phyloP scores from a whole-genome alignment of 1,140 invertebrate species.

The Drosophila melanogaster region Release_6_plus_ISO1_MT NT_037436.4:14319001-14319500 shows the following conservation, averaged over 20 bases:
- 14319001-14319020: constrained; percentile 57
- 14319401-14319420: constrained; percentile 83
- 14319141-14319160: constrained; percentile 53
- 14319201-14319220: not conserved
- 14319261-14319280: too few relatives aligned
- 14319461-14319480: constrained; percentile 19
- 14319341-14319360: not conserved
- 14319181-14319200: constrained; percentile 44
- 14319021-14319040: constrained; percentile 73
- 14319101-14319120: constrained; percentile 75
- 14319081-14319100: constrained; percentile 62
- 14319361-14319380: constrained; percentile 28
- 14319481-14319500: constrained; percentile 59
- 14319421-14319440: constrained; percentile 83
- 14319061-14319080: constrained; percentile 71
- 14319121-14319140: constrained; percentile 6
- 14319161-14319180: constrained; percentile 42
- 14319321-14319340: too few relatives aligned
- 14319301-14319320: too few relatives aligned
- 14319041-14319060: constrained; percentile 48
- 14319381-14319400: constrained; percentile 71
- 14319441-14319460: constrained; percentile 46
- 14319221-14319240: constrained; percentile 18
- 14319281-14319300: too few relatives aligned
- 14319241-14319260: not conserved